Base-by-base conservation (phyloP, 1,140 invertebrate genomes). In the Asbolus verrucosus region DNA sequence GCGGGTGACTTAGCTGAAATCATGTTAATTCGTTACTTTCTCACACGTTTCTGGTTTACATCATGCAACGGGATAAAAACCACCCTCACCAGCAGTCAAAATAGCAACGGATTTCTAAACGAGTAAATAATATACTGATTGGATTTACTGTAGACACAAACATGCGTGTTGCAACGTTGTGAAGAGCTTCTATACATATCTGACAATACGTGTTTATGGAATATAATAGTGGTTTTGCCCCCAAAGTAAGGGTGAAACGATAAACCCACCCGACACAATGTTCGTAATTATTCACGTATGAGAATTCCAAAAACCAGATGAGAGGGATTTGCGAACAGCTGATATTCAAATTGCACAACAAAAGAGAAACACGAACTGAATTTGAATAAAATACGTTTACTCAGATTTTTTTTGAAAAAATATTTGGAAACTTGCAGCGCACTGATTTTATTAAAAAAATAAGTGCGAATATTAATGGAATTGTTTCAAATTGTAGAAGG, bases 51-150 rank as follows among this genome's bases (percentile, higher is more conserved):
- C 46, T 54, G 19, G 46, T 24, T 54, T 54, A 16, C 46, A 21
- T 54, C 46, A 54, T 21, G 21, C 33, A 36, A 27, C 9, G 18
- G 36, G 59, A 16, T 16, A 63, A 63, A 65, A 33, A 59, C 68
- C 68, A 65, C 68, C 68, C 68, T 70, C 68, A 41, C 54, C 21
- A 59, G 15, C 67, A 65, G 68, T 70, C 68, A 70, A 70, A 70
- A 70, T 61, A 70, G 27, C 61, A 70, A 70, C 68, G 39, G 46
- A 63, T 63, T 70, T 65, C 60, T 65, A 65, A 70, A 70, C 68
- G 68, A 70, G 68, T 38, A 70, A 70, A 70, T 70, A 70, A 70
- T 70, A 50, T 61, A 70, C 60, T 70, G 68, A 70, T 70, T 70
- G 68, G 43, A 66, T 66, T 66, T 66, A 54, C 18, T 66, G 4